Evolutionary conservation across 2,797 vertebrate species (phyloP).

Genomic region (Alectoris magna): DNA sequence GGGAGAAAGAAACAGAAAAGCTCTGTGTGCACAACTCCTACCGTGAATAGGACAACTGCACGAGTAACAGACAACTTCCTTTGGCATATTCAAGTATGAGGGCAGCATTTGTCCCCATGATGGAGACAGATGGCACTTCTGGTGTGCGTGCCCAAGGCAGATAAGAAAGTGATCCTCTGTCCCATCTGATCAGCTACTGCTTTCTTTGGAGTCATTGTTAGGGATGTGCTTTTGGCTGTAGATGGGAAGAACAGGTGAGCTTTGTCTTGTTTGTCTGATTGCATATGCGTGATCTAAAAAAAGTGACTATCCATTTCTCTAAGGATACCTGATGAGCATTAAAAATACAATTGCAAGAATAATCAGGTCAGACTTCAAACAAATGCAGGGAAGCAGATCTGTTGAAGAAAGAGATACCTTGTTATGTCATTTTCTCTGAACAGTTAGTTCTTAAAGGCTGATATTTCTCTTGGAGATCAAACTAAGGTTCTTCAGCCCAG

Average conservation of each 20-base stretch:
- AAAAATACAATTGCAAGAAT: conserved; percentile 63
- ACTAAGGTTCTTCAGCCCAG: neutral
- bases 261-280: conserved; percentile 59
- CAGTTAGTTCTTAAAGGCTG: neutral
- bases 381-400: conserved; percentile 41
- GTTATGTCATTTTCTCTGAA: conserved; percentile 31
- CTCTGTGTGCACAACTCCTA: accelerated
- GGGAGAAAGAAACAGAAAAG: neutral
- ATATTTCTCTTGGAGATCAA: neutral
- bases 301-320: conserved; percentile 52
- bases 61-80: neutral
- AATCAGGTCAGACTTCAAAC: conserved; percentile 69
- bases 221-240: neutral
- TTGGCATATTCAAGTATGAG: neutral
- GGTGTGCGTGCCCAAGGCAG: neutral
- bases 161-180: neutral
- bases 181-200: neutral
- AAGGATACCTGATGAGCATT: conserved; percentile 60
- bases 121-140: neutral
- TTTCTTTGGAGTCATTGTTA: neutral
- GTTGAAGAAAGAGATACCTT: conserved; percentile 49
- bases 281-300: conserved; percentile 57
- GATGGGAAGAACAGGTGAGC: conserved; percentile 32
- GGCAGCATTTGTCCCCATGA: neutral
- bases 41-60: neutral